A percentile compares a stretch with the other conserved stretches of the same genome.
Conservation (phyloP, 2,797 vertebrate species). For the Halcyon smyrnensis region DNA sequence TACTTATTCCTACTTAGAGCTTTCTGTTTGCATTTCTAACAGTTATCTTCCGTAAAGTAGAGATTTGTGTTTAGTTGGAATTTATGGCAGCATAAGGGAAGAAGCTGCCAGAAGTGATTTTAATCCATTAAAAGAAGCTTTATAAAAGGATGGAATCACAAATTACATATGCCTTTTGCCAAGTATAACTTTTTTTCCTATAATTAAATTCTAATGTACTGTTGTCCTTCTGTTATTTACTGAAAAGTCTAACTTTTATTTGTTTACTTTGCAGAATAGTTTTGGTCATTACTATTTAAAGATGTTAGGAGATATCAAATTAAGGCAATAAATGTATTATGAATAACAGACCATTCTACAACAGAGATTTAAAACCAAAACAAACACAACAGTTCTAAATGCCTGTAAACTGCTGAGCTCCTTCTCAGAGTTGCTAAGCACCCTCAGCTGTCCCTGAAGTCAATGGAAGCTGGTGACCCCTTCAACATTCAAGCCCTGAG, state of each 20-base stretch:
- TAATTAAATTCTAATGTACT: neutral
- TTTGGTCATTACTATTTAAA: neutral
- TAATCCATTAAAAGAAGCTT: constrained; percentile 42
- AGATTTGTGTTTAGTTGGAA: neutral
- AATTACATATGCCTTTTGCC: neutral
- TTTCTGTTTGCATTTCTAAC: constrained; percentile 30
- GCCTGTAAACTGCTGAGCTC: neutral
- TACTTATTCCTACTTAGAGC: neutral
- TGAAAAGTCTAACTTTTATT: neutral
- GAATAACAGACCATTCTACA: neutral
- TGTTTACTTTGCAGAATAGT: neutral
- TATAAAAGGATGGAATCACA: neutral
- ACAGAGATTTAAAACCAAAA: neutral
- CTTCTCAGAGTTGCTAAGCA: neutral
- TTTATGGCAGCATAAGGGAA: neutral
- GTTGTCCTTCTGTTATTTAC: neutral
- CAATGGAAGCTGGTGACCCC: neutral
- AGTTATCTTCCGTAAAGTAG: neutral
- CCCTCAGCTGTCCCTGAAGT: neutral
- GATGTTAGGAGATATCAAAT: neutral
- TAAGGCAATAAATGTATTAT: neutral
- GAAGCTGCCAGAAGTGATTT: neutral
- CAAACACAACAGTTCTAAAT: neutral
- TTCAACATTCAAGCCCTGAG: neutral
- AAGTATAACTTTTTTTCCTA: neutral